phyloP scores from a whole-genome alignment of 2,888 invertebrate genomes.

The Amphimallon solstitiale region DNA sequence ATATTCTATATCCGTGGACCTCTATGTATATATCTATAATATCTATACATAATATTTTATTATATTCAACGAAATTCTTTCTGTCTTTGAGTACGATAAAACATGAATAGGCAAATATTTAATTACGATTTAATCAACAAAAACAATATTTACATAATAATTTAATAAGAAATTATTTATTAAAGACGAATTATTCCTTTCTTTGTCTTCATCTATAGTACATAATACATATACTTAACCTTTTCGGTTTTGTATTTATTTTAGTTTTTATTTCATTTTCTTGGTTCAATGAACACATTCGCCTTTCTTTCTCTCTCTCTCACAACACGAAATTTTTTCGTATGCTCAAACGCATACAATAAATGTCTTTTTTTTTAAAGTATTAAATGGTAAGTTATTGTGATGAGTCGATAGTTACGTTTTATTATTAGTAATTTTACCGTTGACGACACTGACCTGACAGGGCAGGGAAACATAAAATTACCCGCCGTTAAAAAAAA shows the following conservation, averaged over 20 bases:
- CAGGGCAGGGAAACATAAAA: not conserved
- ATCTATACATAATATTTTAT: slow-evolving; percentile 8
- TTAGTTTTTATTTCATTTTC: not conserved
- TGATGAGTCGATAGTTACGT: slow-evolving; percentile 47
- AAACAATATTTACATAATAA: slow-evolving; percentile 58
- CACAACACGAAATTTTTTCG: slow-evolving; percentile 57
- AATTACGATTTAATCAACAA: slow-evolving; percentile 52
- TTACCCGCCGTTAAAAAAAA: no score
- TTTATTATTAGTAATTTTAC: slow-evolving; percentile 3
- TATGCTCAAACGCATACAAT: slow-evolving; percentile 51
- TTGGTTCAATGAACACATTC: slow-evolving; percentile 51
- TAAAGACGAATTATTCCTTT: no score
- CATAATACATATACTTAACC: slow-evolving; percentile 3
- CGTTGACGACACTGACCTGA: slow-evolving; percentile 37
- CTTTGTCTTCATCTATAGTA: slow-evolving; percentile 33
- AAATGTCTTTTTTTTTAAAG: slow-evolving; percentile 47
- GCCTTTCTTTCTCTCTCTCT: slow-evolving; percentile 55
- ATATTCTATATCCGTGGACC: no score
- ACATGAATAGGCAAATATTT: slow-evolving; percentile 43
- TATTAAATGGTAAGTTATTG: slow-evolving; percentile 54
- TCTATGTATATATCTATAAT: no score
- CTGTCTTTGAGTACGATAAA: slow-evolving; percentile 45
- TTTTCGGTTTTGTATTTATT: no score
- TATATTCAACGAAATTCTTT: slow-evolving; percentile 48
- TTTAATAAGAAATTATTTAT: slow-evolving; percentile 49